These are phyloP conservation scores for Sthenelais limicola DNA, from an alignment of 2,888 invertebrate genomes.

Conservation along the genomic window DNA sequence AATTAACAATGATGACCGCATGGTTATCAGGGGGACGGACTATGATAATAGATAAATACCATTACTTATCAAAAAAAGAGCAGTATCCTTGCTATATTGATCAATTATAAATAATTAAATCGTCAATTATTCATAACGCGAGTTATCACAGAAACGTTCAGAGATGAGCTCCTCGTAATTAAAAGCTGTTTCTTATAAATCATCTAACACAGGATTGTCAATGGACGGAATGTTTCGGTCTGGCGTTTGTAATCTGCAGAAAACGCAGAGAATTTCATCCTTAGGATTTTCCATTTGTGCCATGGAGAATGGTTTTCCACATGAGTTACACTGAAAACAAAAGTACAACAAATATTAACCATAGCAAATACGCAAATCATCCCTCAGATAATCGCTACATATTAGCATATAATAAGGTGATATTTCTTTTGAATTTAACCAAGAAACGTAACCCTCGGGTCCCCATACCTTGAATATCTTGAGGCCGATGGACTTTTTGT, in stretches of 20 bases:
- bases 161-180: too few species aligned
- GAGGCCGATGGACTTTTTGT: conserved; percentile 64
- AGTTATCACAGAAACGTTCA: too few species aligned
- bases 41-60: too few species aligned
- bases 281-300: conserved; percentile 60
- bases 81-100: too few species aligned
- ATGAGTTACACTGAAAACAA: conserved; percentile 62
- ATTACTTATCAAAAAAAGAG: too few species aligned
- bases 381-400: not conserved
- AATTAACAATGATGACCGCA: too few species aligned
- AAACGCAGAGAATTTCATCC: conserved; percentile 67
- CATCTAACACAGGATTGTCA: conserved; percentile 4
- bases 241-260: conserved; percentile 62
- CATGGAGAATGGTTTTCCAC: conserved; percentile 69
- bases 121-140: too few species aligned
- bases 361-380: not conserved
- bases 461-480: conserved; percentile 62
- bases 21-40: too few species aligned
- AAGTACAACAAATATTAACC: not conserved
- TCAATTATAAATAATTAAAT: too few species aligned
- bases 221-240: conserved; percentile 40
- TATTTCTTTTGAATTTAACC: not conserved
- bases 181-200: too few species aligned
- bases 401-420: not conserved
- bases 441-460: too few species aligned